A percentile compares a stretch with the other conserved stretches of the same genome.
These are phyloP conservation scores for Diadophis punctatus DNA, from an alignment of 2,113 vertebrate genomes.

Conservation along the genomic window DNA sequence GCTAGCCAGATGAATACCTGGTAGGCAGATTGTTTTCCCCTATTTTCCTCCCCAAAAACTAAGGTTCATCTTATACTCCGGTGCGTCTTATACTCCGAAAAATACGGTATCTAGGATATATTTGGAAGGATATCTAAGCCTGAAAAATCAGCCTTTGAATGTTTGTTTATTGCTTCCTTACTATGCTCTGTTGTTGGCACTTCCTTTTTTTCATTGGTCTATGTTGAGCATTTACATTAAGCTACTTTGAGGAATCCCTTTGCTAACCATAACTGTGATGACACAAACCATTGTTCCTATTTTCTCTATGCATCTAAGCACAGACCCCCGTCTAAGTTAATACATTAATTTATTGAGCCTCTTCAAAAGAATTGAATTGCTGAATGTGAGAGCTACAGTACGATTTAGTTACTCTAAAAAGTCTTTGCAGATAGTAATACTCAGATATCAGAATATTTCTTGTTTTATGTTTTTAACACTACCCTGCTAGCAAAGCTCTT, in stretches of 20 bases:
- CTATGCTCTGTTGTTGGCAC: accelerated
- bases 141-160: not conserved
- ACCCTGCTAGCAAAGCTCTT: not conserved
- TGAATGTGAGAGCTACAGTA: accelerated
- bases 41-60: too few relatives aligned
- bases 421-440: not conserved
- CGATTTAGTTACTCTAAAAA: not conserved
- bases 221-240: not conserved
- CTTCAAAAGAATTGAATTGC: not conserved
- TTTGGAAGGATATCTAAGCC: not conserved
- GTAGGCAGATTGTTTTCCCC: too few relatives aligned
- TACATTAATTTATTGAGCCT: not conserved
- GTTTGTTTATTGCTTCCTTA: conserved; percentile 24
- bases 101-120: not conserved
- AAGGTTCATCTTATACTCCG: too few relatives aligned
- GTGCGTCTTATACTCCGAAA: too few relatives aligned
- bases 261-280: not conserved
- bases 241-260: not conserved
- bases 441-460: not conserved
- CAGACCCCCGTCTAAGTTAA: not conserved
- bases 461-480: conserved; percentile 1
- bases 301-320: not conserved
- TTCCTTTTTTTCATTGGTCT: not conserved
- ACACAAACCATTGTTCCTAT: accelerated
- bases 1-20: too few relatives aligned